Evolutionary conservation across 2,797 vertebrate genomes (phyloP), one percentile per base, ranked within the genome.

Genomic region (Peromyscus aztecus): DNA sequence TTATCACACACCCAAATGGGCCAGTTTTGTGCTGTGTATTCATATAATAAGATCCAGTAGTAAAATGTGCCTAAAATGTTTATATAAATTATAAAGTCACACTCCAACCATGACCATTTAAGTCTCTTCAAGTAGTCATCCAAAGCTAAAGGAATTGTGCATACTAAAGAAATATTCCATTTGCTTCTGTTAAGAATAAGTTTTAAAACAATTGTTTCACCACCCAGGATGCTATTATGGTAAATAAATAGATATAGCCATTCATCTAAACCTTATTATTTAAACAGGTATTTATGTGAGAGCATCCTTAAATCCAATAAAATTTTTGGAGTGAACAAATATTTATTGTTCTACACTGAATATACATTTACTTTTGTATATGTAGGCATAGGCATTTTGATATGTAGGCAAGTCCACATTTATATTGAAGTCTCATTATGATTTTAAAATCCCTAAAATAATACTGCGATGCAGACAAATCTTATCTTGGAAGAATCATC

Each of bases 231-330:
- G 77, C 88, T 97, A 40, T 31, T 96, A 63, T 97, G 75, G 86
- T 95, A 97, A 98, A 98, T 89, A 82, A 96, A 96, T 46, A 92
- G 92, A 97, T 98, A 97, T 97, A 92, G 59, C 96, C 96, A 98
- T 96, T 90, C 97, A 97, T 97, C 93, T 75, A 23, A 85, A n/a
- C 97, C 95, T 97, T 98, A 97, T 93, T 98, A 96, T 95, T 98
- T 97, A 98, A 98, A 97, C 89, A 98, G 97, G 59, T 57, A 88
- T 91, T 98, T 98, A 97, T 96, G 88, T 97, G 94, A 98, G 98
- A 98, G 99, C 98, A 99, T 97, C 84, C 75, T 97, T 98, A 98
- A 98, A 98, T 92, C 94, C 91, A 96, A 63, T 96, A 94, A 98
- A 98, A 98, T 98, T 98, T 88, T 69, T 59, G 73, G 94, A 97